phyloP scores from a whole-genome alignment of 2,888 invertebrate species.

The Dioctria linearis region DNA sequence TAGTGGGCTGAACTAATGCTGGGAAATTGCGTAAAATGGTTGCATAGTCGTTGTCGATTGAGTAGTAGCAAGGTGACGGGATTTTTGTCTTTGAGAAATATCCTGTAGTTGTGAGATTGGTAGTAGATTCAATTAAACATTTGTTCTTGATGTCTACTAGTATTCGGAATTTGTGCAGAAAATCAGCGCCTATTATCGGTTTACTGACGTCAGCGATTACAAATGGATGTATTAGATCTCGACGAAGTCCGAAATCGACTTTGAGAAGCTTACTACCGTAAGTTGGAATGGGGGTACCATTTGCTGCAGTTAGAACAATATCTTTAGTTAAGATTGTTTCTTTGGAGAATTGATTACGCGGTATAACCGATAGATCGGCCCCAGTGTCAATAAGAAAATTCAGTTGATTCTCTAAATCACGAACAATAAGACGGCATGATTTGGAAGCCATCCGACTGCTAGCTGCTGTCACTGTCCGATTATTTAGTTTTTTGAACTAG shows the following conservation, averaged over 20 bases:
- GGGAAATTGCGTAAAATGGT: not conserved
- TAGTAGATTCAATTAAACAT: not conserved
- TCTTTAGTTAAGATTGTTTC: not conserved
- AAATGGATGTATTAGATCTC: not conserved
- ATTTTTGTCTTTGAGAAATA: not conserved
- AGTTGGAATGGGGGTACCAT: not conserved
- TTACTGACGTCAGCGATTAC: not conserved
- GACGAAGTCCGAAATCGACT: not conserved
- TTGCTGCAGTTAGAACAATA: not conserved
- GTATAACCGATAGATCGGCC: not conserved
- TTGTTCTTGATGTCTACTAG: not conserved
- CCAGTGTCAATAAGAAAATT: not conserved
- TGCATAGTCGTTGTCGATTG: not conserved
- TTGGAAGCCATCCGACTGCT: not conserved
- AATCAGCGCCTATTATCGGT: slow-evolving; percentile 2
- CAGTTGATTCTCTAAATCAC: not conserved
- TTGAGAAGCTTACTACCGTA: not conserved
- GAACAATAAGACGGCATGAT: not conserved
- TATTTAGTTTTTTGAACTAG: slow-evolving; percentile 5
- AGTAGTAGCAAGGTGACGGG: not conserved
- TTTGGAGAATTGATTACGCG: not conserved
- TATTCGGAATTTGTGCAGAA: not conserved
- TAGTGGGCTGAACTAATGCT: not conserved
- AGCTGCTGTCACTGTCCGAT: not conserved
- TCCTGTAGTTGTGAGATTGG: not conserved